phyloP scores from a whole-genome alignment of 2,888 invertebrate genomes.

The Pardosa pseudoannulata region DNA sequence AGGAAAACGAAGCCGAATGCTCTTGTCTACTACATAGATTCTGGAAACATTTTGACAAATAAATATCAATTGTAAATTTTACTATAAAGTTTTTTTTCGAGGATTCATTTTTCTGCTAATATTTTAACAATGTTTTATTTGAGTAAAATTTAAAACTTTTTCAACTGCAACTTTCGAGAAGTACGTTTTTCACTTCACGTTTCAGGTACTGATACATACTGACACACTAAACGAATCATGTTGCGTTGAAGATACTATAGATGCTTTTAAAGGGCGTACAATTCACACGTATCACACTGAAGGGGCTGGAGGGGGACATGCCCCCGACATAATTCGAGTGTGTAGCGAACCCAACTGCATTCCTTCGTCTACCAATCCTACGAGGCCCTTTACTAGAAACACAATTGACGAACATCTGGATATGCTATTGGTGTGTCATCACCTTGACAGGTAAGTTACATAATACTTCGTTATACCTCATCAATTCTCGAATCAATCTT shows the following conservation, averaged over 20 bases:
- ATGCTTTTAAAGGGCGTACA: conserved; percentile 76
- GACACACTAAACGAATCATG: conserved; percentile 77
- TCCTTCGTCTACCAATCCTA: conserved; percentile 77
- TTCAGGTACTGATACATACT: conserved; percentile 77
- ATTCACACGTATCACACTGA: conserved; percentile 77
- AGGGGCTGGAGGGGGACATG: conserved; percentile 77
- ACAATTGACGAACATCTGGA: conserved; percentile 77
- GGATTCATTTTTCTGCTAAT: too few relatives aligned
- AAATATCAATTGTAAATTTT: too few relatives aligned
- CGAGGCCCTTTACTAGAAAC: conserved; percentile 76
- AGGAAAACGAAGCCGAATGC: too few relatives aligned
- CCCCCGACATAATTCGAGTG: conserved; percentile 76
- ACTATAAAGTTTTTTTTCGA: too few relatives aligned
- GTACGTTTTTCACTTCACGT: too few relatives aligned
- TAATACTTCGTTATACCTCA: neutral
- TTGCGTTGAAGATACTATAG: conserved; percentile 76
- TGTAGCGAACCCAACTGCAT: conserved; percentile 76
- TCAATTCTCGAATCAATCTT: too few relatives aligned
- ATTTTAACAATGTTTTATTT: too few relatives aligned
- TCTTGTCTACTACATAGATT: too few relatives aligned
- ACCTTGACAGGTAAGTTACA: conserved; percentile 76
- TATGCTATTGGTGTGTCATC: conserved; percentile 77
- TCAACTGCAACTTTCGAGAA: too few relatives aligned
- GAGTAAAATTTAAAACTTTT: too few relatives aligned
- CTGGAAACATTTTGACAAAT: too few relatives aligned